phyloP scores from a whole-genome alignment of 2,888 invertebrate genomes.

The Galeopsomyia nigrocyanea region DNA sequence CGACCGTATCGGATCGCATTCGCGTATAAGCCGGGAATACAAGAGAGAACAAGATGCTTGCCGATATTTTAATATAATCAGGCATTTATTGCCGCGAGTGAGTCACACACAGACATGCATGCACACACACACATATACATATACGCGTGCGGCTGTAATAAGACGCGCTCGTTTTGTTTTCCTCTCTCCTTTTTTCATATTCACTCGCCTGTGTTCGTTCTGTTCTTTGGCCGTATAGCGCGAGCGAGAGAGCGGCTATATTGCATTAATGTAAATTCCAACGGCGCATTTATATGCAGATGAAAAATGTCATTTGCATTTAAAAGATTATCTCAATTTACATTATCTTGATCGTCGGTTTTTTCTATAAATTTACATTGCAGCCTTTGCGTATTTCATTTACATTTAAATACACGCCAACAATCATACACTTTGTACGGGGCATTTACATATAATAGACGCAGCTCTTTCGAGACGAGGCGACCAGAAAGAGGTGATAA shows the following conservation, averaged over 20 bases:
- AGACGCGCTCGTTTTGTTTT: constrained; percentile 35
- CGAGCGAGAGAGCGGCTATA: constrained; percentile 22
- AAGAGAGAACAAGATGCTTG: background rate
- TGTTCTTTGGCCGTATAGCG: background rate
- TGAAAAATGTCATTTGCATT: constrained; percentile 50
- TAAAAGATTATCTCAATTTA: constrained; percentile 50
- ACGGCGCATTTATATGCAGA: constrained; percentile 49
- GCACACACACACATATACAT: too few relatives aligned
- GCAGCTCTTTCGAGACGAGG: background rate
- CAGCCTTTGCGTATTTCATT: constrained; percentile 45
- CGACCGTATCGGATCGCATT: constrained; percentile 27
- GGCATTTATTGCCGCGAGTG: constrained; percentile 40
- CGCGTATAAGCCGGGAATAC: constrained; percentile 3
- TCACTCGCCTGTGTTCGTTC: background rate
- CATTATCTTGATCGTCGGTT: constrained; percentile 49
- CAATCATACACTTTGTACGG: constrained; percentile 46
- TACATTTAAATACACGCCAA: constrained; percentile 49
- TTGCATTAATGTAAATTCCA: constrained; percentile 49
- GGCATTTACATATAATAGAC: constrained; percentile 48
- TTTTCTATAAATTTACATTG: constrained; percentile 50
- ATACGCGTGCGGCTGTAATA: constrained; percentile 31
- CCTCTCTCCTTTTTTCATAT: constrained; percentile 1
- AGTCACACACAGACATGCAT: constrained; percentile 1
- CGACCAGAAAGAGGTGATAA: constrained; percentile 24
- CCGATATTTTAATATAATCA: constrained; percentile 48